A percentile compares a stretch with the other conserved stretches of the same genome.
These are phyloP conservation scores for Zaprionus tsacasi DNA, from an alignment of 1,140 invertebrate genomes.

Conservation along the genomic window DNA sequence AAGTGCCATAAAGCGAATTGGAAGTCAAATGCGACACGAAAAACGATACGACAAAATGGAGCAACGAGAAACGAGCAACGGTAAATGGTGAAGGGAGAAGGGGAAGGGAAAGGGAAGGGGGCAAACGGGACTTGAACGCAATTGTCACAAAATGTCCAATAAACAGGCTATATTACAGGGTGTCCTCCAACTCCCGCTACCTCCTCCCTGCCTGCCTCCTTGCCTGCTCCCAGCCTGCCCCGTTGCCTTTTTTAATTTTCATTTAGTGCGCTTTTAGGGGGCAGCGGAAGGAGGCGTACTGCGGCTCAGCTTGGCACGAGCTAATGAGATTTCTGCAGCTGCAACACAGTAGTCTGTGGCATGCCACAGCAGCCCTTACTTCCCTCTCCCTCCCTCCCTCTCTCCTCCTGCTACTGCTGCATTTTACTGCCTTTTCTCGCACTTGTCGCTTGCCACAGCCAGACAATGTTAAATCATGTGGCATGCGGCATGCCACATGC, in stretches of 20 bases:
- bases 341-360: not conserved
- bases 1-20: slow-evolving; percentile 79
- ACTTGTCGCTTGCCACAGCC: slow-evolving; percentile 10
- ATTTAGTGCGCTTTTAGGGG: slow-evolving; percentile 22
- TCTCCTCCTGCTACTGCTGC: too few relatives aligned
- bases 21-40: slow-evolving; percentile 71
- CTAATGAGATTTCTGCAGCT: slow-evolving; percentile 26
- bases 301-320: not conserved
- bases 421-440: not conserved
- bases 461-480: slow-evolving; percentile 45
- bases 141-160: slow-evolving; percentile 73
- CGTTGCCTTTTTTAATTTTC: slow-evolving; percentile 35
- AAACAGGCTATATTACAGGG: slow-evolving; percentile 46
- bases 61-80: not conserved
- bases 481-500: slow-evolving; percentile 45
- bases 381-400: too few relatives aligned
- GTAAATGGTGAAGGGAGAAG: not conserved
- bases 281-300: not conserved
- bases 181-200: not conserved
- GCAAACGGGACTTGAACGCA: slow-evolving; percentile 36
- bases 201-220: not conserved
- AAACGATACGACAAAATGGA: slow-evolving; percentile 23
- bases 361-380: not conserved
- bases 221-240: too few relatives aligned
- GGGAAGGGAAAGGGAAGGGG: slow-evolving; percentile 6